Conservation (phyloP, 37 sponge, comb jelly and placozoan genomes). For the Lycopodina hypogea region DNA sequence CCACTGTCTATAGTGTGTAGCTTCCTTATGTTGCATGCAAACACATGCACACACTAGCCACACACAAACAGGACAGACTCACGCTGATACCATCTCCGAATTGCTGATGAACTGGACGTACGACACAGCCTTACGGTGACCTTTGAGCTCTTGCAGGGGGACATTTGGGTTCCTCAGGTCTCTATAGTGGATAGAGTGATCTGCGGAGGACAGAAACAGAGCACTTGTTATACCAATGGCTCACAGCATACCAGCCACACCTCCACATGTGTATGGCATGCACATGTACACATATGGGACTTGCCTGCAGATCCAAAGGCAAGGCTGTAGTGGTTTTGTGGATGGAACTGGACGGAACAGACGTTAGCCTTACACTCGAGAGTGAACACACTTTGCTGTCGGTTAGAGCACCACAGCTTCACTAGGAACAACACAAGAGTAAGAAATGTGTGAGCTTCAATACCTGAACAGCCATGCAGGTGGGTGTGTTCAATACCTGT, state of each 20-base stretch:
- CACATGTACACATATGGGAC: constrained; percentile 82
- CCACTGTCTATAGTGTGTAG: too few relatives aligned
- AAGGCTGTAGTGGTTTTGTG: too few relatives aligned
- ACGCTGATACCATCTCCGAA: constrained; percentile 81
- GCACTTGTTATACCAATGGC: not conserved
- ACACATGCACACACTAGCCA: too few relatives aligned
- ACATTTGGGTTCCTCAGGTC: constrained; percentile 65
- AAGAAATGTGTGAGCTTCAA: too few relatives aligned
- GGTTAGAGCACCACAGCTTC: constrained; percentile 66
- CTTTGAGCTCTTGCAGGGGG: constrained; percentile 48
- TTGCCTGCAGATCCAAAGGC: constrained; percentile 51
- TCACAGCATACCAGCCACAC: not conserved
- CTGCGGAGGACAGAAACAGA: constrained; percentile 10
- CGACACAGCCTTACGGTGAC: constrained; percentile 89
- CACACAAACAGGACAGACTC: too few relatives aligned
- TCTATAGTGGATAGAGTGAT: constrained; percentile 67
- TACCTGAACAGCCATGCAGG: too few relatives aligned
- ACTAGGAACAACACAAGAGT: constrained; percentile 12
- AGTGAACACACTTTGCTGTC: constrained; percentile 36
- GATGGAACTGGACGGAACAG: constrained; percentile 78
- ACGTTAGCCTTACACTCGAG: constrained; percentile 68
- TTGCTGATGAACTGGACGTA: constrained; percentile 52
- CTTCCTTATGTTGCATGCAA: too few relatives aligned
- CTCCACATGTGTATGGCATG: not conserved
- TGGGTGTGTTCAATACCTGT: not conserved